Conservation (phyloP, 2,113 vertebrate species). For the Epinephelus cyanopodus region DNA sequence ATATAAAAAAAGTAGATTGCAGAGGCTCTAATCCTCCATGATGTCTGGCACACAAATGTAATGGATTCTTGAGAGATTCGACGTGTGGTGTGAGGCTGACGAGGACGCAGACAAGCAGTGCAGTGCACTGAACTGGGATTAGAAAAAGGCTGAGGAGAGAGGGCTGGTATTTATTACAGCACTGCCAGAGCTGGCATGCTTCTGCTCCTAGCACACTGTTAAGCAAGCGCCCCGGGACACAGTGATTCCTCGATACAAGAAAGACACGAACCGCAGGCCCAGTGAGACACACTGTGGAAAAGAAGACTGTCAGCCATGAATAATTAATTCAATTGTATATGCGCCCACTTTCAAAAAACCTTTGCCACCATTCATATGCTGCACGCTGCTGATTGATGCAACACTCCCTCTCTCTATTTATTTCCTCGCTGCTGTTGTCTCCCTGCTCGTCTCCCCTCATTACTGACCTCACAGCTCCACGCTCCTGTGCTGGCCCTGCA, state of each 20-base stretch:
- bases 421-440: conserved; percentile 36
- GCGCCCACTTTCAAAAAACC: conserved; percentile 39
- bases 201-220: conserved; percentile 40
- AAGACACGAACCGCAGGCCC: conserved; percentile 52
- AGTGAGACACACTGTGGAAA: conserved; percentile 54
- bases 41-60: neutral
- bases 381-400: conserved; percentile 47
- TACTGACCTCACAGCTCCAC: conserved; percentile 3
- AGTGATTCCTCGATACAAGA: conserved; percentile 56
- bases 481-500: conserved; percentile 18
- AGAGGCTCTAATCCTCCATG: conserved; percentile 9
- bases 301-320: conserved; percentile 61
- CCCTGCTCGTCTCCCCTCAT: conserved; percentile 6
- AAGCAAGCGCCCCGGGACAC: conserved; percentile 49
- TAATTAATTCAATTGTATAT: conserved; percentile 68
- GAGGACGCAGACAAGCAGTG: conserved; percentile 13
- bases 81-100: conserved; percentile 14
- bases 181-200: conserved; percentile 36
- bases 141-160: conserved; percentile 40
- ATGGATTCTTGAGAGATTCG: conserved; percentile 27
- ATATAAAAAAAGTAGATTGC: neutral
- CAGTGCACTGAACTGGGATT: conserved; percentile 40
- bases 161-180: conserved; percentile 59
- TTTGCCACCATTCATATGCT: conserved; percentile 48
- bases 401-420: conserved; percentile 28